These are phyloP conservation scores for Scalopus aquaticus DNA, from an alignment of 2,113 vertebrate genomes.

Conservation along the genomic window DNA sequence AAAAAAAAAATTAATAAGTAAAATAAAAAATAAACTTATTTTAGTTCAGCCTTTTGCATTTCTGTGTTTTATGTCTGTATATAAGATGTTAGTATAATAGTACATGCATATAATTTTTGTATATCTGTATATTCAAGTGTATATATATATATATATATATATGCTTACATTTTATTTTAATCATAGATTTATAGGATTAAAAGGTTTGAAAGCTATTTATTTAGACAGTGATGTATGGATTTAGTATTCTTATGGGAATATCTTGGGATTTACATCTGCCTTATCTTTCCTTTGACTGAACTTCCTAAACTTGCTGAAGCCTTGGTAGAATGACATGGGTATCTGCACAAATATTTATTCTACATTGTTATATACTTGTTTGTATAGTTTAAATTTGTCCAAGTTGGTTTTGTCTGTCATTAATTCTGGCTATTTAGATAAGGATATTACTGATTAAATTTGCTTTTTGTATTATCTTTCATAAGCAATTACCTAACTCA, in stretches of 20 bases:
- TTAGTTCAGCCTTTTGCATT: neutral
- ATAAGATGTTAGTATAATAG: neutral
- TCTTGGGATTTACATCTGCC: neutral
- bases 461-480: neutral
- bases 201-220: neutral
- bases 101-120: neutral
- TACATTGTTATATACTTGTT: neutral
- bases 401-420: neutral
- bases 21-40: neutral
- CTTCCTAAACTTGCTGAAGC: neutral
- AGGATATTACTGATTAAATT: neutral
- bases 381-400: slow-evolving; percentile 6
- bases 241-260: neutral
- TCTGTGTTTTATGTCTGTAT: neutral
- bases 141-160: neutral
- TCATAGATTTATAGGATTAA: neutral
- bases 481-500: neutral
- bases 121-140: neutral
- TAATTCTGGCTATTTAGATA: neutral
- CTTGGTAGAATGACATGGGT: neutral
- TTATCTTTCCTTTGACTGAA: neutral
- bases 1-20: too few relatives aligned
- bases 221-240: neutral
- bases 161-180: slow-evolving; percentile 20
- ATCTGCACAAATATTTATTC: slow-evolving; percentile 16